Percentiles rank a stretch among this genome's conserved stretches.
Evolutionary conservation across 2,797 vertebrate species (phyloP).

Genomic region (Buceros bicornis): DNA sequence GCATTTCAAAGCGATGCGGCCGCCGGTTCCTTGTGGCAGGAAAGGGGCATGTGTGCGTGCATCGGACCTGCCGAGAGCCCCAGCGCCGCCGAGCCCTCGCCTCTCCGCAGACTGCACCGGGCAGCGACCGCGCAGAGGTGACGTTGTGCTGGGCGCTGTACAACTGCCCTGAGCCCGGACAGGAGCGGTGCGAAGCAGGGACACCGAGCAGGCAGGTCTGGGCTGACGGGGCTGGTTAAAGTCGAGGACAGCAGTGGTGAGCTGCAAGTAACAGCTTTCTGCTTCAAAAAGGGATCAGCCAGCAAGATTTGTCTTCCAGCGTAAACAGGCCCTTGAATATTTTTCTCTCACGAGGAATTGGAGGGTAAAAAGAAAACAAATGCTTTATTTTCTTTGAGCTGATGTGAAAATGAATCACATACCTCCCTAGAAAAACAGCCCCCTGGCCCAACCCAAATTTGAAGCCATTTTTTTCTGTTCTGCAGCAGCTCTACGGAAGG

Average conservation of each 20-base stretch:
- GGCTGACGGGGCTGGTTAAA: not conserved
- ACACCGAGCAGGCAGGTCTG: not conserved
- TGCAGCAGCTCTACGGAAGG: not conserved
- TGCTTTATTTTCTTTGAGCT: not conserved
- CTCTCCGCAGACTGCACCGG: accelerated
- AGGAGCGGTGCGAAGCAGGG: not conserved
- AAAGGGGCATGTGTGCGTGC: not conserved
- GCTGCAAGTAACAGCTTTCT: not conserved
- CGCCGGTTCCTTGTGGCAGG: not conserved
- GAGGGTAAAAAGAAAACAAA: not conserved
- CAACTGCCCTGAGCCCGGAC: not conserved
- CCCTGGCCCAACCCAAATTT: not conserved
- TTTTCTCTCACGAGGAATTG: not conserved
- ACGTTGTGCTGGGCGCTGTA: not conserved
- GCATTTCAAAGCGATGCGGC: not conserved
- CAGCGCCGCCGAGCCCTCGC: not conserved
- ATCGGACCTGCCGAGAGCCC: not conserved
- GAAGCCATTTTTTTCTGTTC: not conserved
- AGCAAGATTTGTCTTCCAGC: not conserved
- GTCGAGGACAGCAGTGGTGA: not conserved
- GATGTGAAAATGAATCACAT: not conserved
- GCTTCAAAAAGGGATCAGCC: not conserved
- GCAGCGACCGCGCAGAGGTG: too few relatives aligned
- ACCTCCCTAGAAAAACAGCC: not conserved
- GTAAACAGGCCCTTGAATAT: not conserved